Evolutionary conservation across 2,113 vertebrate species (phyloP).

Genomic region (Mus spicilegus): DNA sequence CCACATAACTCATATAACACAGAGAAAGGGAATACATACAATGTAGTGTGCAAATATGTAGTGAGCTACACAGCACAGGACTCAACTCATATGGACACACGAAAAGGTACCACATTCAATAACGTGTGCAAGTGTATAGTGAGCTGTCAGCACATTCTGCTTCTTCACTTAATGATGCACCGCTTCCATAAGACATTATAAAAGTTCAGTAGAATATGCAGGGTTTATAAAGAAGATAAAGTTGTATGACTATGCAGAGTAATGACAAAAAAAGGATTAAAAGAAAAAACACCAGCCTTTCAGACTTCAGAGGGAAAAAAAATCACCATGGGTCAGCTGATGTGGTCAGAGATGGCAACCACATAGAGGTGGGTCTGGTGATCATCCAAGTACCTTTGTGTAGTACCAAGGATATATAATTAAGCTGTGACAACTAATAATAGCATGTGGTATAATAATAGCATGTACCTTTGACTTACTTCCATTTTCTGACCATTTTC

Average conservation of each 20-base stretch:
- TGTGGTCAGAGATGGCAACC: not conserved
- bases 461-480: not conserved
- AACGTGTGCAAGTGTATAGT: not conserved
- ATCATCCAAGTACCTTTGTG: constrained; percentile 10
- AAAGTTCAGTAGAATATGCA: not conserved
- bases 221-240: not conserved
- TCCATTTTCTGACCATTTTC: constrained; percentile 15
- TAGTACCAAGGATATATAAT: constrained; percentile 38
- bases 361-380: constrained; percentile 12
- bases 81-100: fast-evolving
- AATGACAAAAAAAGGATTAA: not conserved
- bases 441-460: constrained; percentile 47
- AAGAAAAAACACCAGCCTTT: constrained; percentile 25
- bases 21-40: not conserved
- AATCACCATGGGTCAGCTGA: constrained; percentile 48
- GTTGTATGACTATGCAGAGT: not conserved
- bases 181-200: not conserved
- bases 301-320: constrained; percentile 50
- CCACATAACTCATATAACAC: fast-evolving
- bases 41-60: fast-evolving
- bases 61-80: not conserved
- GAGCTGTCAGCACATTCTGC: not conserved
- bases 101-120: not conserved
- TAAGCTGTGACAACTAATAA: constrained; percentile 54
- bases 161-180: not conserved